Base-by-base conservation (phyloP, 2,797 vertebrate genomes). In the Micropoecilia bifurca region DNA sequence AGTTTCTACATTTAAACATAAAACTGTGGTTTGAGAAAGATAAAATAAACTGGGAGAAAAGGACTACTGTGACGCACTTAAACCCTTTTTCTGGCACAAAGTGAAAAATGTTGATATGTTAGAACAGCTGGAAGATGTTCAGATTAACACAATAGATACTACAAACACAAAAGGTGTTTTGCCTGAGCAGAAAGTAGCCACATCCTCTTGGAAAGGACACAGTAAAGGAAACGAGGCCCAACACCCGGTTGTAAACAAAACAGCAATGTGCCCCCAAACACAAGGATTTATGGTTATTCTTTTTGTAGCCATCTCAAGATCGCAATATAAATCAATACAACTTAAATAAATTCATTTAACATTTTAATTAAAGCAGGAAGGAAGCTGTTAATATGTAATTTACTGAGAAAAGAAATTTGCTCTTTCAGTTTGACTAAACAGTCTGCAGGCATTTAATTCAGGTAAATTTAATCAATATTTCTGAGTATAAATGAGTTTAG, bases 121-220 rank as follows among this genome's bases (percentile, higher is more conserved):
- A 47, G 59, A 39, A 39, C 55, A 66, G 63, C 59, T 39, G 46
- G 36, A 36, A 50, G 45, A 13, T 61, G 55, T 22, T 45, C 3
- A 74, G 36, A 55, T 36, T 41, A 74, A 74, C 72, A 66, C 45
- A 78, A 72, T n/a, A 53, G 57, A 55, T 79, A 16, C 76, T 75
- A 78, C n/a, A 82, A 77, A 81, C n/a, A 13, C 16, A 71, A 68
- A 63, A n/a, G 20, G 28, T 75, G n/a, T 30, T 66, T 16, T 73
- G 75, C 43, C 46, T 76, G 74, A 84, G 71, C 14, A 76, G 47
- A 46, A 76, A 81, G 68, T 39, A 25, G 74, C 72, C 50, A 83
- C 53, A 63, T 90, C 89, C 85, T 81, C 48, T 50, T 74, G 36
- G 71, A 88, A 48, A 81, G 87, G 92, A 93, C 86, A 77, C 39